Percentiles rank a stretch among this genome's conserved stretches.
These are phyloP conservation scores for Echiichthys vipera DNA, from an alignment of 2,797 vertebrate genomes.

Conservation along the genomic window DNA sequence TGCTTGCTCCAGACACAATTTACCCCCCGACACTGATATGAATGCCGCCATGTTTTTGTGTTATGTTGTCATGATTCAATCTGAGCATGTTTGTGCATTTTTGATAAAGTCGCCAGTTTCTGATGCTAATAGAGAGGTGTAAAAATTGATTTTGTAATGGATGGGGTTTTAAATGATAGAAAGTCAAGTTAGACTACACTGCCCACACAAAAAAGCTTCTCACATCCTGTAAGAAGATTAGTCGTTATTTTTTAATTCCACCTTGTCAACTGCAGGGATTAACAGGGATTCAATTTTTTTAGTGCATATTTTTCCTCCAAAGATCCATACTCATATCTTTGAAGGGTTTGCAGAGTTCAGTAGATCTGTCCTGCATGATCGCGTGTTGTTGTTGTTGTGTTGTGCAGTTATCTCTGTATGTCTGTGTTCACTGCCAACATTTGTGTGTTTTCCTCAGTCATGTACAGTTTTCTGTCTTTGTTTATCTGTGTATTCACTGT, in stretches of 20 bases:
- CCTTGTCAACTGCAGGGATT: not conserved
- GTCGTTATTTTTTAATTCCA: not conserved
- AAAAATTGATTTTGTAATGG: not conserved
- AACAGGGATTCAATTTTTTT: no score
- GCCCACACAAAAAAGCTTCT: not conserved
- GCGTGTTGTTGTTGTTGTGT: no score
- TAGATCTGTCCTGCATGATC: conserved; percentile 86
- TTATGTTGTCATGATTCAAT: conserved; percentile 4
- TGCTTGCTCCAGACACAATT: not conserved
- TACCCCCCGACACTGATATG: not conserved
- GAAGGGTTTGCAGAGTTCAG: conserved; percentile 76
- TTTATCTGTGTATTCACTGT: conserved; percentile 39
- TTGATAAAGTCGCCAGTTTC: not conserved
- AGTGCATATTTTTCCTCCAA: no score
- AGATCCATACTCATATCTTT: not conserved
- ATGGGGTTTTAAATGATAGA: not conserved
- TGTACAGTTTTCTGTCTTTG: conserved; percentile 10
- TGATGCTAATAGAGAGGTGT: not conserved
- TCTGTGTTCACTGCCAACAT: conserved; percentile 30
- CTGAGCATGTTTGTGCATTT: conserved; percentile 46
- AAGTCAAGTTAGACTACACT: not conserved
- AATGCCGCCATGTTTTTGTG: not conserved
- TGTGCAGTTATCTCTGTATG: conserved; percentile 24
- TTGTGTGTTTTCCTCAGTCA: conserved; percentile 5
- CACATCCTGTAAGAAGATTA: not conserved